Percentiles rank a stretch among this genome's conserved stretches.
These are phyloP conservation scores for Gymnosoma rotundatum DNA, from an alignment of 2,888 invertebrate genomes.

Conservation along the genomic window DNA sequence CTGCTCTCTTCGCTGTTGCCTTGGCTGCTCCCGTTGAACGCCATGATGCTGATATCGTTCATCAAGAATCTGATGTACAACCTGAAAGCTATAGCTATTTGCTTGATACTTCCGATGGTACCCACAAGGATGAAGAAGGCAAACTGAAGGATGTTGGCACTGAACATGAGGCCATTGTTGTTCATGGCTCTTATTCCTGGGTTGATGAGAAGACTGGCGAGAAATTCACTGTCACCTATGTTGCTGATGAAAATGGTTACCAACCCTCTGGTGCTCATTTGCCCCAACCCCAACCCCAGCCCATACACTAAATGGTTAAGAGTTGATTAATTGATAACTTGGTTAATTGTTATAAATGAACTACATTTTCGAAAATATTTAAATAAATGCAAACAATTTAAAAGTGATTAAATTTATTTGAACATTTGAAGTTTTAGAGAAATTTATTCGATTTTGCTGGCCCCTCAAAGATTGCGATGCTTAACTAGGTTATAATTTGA, in stretches of 20 bases:
- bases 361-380: too few species aligned
- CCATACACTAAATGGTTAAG: not conserved
- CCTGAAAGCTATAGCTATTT: constrained; percentile 64
- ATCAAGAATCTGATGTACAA: constrained; percentile 57
- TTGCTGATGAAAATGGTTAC: constrained; percentile 78
- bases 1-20: constrained; percentile 74
- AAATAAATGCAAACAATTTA: too few species aligned
- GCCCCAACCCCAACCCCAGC: constrained; percentile 72
- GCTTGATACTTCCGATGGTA: constrained; percentile 82
- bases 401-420: too few species aligned
- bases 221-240: constrained; percentile 83
- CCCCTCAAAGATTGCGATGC: too few species aligned
- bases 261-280: constrained; percentile 83
- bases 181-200: constrained; percentile 83
- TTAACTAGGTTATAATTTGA: too few species aligned
- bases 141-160: constrained; percentile 83
- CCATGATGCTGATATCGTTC: constrained; percentile 72
- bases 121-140: constrained; percentile 82
- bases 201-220: constrained; percentile 83
- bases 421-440: too few species aligned
- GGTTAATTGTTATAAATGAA: too few species aligned
- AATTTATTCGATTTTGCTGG: too few species aligned
- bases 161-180: constrained; percentile 83
- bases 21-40: constrained; percentile 71
- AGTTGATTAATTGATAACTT: not conserved